Conservation (phyloP, 2,113 vertebrate genomes). For the Xenotilapia flavipinnis region DNA sequence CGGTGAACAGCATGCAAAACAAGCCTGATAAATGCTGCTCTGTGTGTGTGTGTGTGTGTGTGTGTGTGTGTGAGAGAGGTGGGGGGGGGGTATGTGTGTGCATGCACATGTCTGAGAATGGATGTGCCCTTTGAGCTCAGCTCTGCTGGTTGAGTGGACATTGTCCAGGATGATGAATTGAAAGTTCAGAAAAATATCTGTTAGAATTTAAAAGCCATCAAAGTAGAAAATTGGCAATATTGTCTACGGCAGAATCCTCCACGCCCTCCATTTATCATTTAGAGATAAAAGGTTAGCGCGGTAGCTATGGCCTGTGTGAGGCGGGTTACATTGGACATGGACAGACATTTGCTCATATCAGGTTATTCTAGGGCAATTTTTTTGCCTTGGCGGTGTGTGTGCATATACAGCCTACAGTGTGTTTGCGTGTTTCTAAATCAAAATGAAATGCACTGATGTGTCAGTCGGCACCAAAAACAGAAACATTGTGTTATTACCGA, state of each 20-base stretch:
- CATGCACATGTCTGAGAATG: neutral
- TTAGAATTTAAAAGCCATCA: constrained; percentile 60
- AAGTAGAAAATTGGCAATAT: constrained; percentile 67
- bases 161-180: constrained; percentile 65
- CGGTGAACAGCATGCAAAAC: no score
- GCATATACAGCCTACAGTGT: neutral
- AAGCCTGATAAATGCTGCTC: no score
- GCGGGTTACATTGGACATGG: neutral
- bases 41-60: no score
- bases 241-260: constrained; percentile 53
- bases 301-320: neutral
- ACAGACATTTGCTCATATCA: neutral
- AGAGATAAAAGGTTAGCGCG: constrained; percentile 61
- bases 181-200: constrained; percentile 65
- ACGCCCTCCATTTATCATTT: constrained; percentile 59
- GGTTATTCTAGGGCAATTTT: constrained; percentile 11
- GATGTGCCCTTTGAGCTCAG: constrained; percentile 46
- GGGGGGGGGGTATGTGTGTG: neutral
- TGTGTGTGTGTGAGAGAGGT: no score
- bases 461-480: neutral
- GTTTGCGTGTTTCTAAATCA: neutral
- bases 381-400: neutral
- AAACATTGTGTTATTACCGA: neutral
- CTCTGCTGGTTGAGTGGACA: constrained; percentile 47
- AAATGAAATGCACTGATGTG: neutral